Evolutionary conservation across 2,797 vertebrate genomes (phyloP).

Genomic region (Sebastes variabilis): DNA sequence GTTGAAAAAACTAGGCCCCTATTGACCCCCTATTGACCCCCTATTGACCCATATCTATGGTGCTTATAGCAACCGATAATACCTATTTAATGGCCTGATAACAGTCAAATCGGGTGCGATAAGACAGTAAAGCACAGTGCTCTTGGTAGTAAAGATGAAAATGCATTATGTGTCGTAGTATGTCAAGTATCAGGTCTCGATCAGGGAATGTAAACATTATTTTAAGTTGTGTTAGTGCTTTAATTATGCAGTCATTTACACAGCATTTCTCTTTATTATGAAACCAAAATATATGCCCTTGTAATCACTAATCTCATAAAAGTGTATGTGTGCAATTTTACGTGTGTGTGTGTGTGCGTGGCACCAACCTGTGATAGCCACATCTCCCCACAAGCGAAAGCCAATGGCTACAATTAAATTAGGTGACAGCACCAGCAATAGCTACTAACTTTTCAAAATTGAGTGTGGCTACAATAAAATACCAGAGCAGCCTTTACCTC

Average conservation of each 20-base stretch:
- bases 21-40: no score
- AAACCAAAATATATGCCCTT: not conserved
- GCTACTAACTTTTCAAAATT: conserved; percentile 44
- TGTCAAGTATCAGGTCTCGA: not conserved
- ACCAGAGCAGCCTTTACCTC: conserved; percentile 40
- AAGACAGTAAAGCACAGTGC: not conserved
- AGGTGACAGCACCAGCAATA: conserved; percentile 47
- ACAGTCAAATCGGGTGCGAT: no score
- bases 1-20: no score
- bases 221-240: not conserved
- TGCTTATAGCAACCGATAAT: no score
- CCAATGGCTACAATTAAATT: conserved; percentile 47
- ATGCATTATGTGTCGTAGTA: not conserved
- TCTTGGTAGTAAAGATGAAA: not conserved
- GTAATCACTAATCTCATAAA: not conserved
- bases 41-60: no score
- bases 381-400: conserved; percentile 32
- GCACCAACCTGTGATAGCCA: conserved; percentile 5
- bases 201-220: not conserved
- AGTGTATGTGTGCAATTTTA: not conserved
- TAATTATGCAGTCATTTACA: not conserved
- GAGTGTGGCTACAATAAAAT: conserved; percentile 48
- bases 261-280: not conserved
- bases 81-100: no score
- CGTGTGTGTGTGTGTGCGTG: not conserved